A percentile compares a stretch with the other conserved stretches of the same genome.
Evolutionary conservation across 2,113 vertebrate species (phyloP).

Genomic region (Camelus bactrianus): DNA sequence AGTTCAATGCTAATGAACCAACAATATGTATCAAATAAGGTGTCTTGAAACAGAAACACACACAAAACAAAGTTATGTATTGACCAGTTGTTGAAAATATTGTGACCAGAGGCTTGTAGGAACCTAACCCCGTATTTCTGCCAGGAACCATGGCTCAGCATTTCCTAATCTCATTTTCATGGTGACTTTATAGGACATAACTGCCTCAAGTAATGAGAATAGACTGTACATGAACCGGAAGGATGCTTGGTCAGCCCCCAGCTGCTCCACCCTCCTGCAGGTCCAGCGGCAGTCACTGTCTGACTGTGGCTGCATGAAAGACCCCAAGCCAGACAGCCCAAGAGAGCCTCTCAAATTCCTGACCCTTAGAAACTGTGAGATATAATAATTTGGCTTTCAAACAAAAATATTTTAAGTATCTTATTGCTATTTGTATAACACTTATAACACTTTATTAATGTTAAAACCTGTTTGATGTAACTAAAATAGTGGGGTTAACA

Average conservation of each 20-base stretch:
- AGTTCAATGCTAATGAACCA: constrained; percentile 19
- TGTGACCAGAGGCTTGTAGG: background rate
- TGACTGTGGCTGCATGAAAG: background rate
- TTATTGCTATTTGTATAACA: background rate
- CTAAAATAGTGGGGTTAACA: constrained; percentile 21
- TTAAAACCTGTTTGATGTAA: background rate
- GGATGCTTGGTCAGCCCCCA: background rate
- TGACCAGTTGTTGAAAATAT: constrained; percentile 39
- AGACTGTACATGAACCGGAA: background rate
- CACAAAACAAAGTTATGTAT: constrained; percentile 5
- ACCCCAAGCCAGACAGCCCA: background rate
- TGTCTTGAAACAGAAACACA: constrained; percentile 47
- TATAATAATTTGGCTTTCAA: background rate
- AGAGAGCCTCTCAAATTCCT: background rate
- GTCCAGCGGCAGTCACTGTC: background rate
- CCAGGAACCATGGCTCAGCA: constrained; percentile 27
- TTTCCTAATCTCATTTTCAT: constrained; percentile 7
- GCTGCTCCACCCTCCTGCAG: background rate
- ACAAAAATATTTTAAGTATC: background rate
- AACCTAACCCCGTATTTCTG: background rate
- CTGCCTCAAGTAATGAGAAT: background rate
- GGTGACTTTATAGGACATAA: constrained; percentile 20
- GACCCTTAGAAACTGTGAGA: background rate
- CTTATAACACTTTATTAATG: background rate
- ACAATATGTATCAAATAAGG: constrained; percentile 31